Conservation (phyloP, 2,797 vertebrate species). For the Phylloscopus collybita region DNA sequence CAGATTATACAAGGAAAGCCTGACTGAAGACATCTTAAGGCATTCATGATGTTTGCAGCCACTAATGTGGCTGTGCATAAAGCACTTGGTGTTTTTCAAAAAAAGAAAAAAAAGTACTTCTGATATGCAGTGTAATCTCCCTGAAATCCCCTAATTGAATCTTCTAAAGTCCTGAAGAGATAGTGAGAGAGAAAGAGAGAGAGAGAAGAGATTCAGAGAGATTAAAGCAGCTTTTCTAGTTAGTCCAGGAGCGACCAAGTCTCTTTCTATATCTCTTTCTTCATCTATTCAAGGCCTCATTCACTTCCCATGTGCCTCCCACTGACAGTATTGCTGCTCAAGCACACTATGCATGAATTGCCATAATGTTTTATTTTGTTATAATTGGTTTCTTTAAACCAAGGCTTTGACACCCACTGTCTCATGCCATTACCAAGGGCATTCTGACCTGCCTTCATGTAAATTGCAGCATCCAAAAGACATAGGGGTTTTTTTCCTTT, state of each 20-base stretch:
- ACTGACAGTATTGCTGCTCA: slow-evolving; percentile 23
- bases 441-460: slow-evolving; percentile 48
- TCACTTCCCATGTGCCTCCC: slow-evolving; percentile 39
- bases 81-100: background rate
- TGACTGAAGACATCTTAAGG: background rate
- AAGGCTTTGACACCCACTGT: slow-evolving; percentile 44
- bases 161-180: slow-evolving; percentile 45
- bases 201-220: slow-evolving; percentile 3
- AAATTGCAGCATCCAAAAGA: slow-evolving; percentile 38
- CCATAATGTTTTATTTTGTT: slow-evolving; percentile 69
- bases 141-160: slow-evolving; percentile 55
- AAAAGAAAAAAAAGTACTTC: background rate
- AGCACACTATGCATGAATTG: slow-evolving; percentile 33
- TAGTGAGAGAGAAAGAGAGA: slow-evolving; percentile 41
- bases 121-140: slow-evolving; percentile 37
- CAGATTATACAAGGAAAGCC: background rate
- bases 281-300: slow-evolving; percentile 44
- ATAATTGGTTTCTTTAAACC: slow-evolving; percentile 63
- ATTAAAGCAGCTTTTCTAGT: slow-evolving; percentile 52
- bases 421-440: slow-evolving; percentile 31
- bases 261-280: slow-evolving; percentile 26
- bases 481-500: background rate
- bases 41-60: slow-evolving; percentile 8
- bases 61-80: background rate
- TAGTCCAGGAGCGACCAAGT: slow-evolving; percentile 2